Conservation (phyloP, 1,140 invertebrate genomes). For the Diploscapter pachys region DNA sequence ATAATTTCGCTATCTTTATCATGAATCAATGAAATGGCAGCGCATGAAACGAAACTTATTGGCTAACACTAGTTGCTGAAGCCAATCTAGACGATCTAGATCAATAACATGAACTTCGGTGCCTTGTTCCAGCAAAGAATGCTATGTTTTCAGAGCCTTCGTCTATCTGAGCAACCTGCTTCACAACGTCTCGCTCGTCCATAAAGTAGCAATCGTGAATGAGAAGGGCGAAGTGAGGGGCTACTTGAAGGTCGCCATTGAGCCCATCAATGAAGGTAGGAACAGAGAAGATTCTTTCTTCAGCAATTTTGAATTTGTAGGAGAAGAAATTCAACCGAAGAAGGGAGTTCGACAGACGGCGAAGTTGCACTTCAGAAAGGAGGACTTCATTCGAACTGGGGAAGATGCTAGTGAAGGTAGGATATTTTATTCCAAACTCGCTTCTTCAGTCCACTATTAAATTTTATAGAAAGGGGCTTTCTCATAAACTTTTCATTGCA, state of each 20-base stretch:
- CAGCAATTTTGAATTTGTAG: slow-evolving; percentile 1
- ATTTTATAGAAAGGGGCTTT: background rate
- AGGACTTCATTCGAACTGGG: slow-evolving; percentile 64
- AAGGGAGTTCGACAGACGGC: slow-evolving; percentile 60
- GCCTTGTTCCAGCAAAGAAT: too few species aligned
- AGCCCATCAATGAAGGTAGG: slow-evolving; percentile 37
- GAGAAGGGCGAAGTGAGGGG: slow-evolving; percentile 90
- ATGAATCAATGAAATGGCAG: too few species aligned
- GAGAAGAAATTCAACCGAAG: slow-evolving; percentile 3
- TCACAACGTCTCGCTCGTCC: slow-evolving; percentile 90
- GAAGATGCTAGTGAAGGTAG: slow-evolving; percentile 25
- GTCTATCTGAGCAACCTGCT: slow-evolving; percentile 94
- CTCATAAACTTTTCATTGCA: slow-evolving; percentile 63
- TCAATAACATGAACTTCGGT: too few species aligned
- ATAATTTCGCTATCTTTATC: too few species aligned
- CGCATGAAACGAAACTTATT: too few species aligned
- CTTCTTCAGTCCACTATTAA: too few species aligned
- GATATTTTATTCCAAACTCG: too few species aligned
- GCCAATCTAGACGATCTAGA: too few species aligned
- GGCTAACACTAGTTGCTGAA: too few species aligned
- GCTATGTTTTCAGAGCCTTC: slow-evolving; percentile 72
- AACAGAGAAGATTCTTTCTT: too few species aligned
- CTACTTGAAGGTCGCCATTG: slow-evolving; percentile 63
- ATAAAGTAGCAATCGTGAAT: slow-evolving; percentile 98
- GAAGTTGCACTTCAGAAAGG: slow-evolving; percentile 64